These are phyloP conservation scores for Eufriesea mexicana DNA, from an alignment of 1,140 invertebrate genomes.

Conservation along the genomic window DNA sequence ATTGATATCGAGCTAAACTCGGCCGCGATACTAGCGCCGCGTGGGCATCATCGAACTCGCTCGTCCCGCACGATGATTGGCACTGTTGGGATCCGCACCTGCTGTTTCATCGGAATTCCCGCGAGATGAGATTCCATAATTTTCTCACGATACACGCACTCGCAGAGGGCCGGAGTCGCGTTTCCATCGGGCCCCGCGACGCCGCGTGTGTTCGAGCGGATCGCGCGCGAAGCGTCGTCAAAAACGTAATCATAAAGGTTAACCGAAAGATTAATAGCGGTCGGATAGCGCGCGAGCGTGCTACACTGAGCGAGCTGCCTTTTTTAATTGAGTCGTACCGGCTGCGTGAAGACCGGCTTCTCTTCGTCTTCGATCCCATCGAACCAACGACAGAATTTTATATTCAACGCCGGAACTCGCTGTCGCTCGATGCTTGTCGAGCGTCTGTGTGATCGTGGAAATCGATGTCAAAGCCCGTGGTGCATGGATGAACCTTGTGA, in stretches of 20 bases:
- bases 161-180: not conserved
- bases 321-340: slow-evolving; percentile 33
- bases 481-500: no score
- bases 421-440: not conserved
- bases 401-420: not conserved
- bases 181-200: slow-evolving; percentile 25
- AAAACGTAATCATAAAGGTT: slow-evolving; percentile 66
- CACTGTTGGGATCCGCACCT: slow-evolving; percentile 62
- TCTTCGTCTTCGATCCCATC: slow-evolving; percentile 3
- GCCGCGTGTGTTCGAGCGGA: slow-evolving; percentile 35
- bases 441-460: no score
- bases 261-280: slow-evolving; percentile 65
- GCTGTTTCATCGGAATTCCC: slow-evolving; percentile 62
- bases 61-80: slow-evolving; percentile 46
- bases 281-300: slow-evolving; percentile 37
- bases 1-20: slow-evolving; percentile 66
- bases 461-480: no score
- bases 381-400: slow-evolving; percentile 10
- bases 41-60: slow-evolving; percentile 26
- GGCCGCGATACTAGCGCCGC: slow-evolving; percentile 41
- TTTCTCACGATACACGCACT: slow-evolving; percentile 65
- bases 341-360: slow-evolving; percentile 33
- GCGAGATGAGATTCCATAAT: slow-evolving; percentile 62
- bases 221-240: slow-evolving; percentile 26
- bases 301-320: not conserved